Percentiles rank a stretch among this genome's conserved stretches.
These are phyloP conservation scores for Argopecten irradians DNA, from an alignment of 1,140 invertebrate genomes.

Conservation along the genomic window DNA sequence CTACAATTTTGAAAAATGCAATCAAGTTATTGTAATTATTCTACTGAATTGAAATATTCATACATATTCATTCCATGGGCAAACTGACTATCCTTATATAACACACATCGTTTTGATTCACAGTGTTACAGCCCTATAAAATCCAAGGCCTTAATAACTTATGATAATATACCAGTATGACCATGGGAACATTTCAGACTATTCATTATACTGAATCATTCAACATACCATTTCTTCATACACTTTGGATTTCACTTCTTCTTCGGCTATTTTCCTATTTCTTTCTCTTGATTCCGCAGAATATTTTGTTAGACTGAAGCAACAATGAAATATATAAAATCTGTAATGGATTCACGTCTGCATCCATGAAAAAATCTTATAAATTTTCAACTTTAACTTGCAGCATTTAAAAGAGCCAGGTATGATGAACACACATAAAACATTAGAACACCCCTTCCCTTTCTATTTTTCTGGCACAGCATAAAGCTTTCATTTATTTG, in stretches of 20 bases:
- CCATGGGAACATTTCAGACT: not conserved
- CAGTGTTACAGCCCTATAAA: not conserved
- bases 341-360: no score
- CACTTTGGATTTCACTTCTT: slow-evolving; percentile 56
- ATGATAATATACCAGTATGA: no score
- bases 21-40: not conserved
- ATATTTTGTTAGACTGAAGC: slow-evolving; percentile 58
- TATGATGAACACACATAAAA: not conserved
- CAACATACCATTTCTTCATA: slow-evolving; percentile 62
- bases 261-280: slow-evolving; percentile 59
- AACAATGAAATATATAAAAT: not conserved
- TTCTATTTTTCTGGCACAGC: not conserved
- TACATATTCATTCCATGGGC: not conserved
- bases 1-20: not conserved
- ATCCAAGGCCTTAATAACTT: no score
- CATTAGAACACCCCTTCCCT: not conserved
- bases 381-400: not conserved
- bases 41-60: not conserved
- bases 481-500: not conserved
- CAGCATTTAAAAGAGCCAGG: not conserved
- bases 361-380: not conserved
- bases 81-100: not conserved
- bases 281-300: slow-evolving; percentile 51
- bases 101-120: not conserved
- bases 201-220: not conserved